A percentile compares a stretch with the other conserved stretches of the same genome.
Conservation (phyloP, 1,140 invertebrate species). For the Nilaparvata lugens region DNA sequence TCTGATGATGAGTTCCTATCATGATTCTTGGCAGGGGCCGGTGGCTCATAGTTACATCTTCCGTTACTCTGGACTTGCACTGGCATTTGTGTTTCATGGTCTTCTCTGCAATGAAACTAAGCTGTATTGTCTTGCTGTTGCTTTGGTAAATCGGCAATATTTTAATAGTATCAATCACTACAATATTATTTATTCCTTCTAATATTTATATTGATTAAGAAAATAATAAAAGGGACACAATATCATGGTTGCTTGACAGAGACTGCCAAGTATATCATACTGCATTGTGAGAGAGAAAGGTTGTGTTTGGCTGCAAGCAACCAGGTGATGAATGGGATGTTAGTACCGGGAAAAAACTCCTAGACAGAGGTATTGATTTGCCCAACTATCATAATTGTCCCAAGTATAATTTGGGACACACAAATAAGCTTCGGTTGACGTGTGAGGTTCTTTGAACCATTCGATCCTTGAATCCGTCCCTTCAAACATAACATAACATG, state of each 20-base stretch:
- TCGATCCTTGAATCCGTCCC: no score
- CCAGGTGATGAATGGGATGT: no score
- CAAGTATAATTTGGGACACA: no score
- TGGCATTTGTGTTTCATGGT: conserved; percentile 37
- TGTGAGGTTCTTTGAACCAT: no score
- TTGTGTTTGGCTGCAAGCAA: no score
- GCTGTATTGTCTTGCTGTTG: conserved; percentile 35
- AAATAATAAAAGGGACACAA: not conserved
- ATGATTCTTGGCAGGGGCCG: conserved; percentile 38
- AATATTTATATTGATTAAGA: not conserved
- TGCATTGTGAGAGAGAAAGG: not conserved
- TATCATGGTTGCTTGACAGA: not conserved
- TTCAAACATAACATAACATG: no score
- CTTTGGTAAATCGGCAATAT: conserved; percentile 25
- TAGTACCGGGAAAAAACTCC: no score
- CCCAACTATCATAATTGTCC: no score
- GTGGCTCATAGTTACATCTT: conserved; percentile 39
- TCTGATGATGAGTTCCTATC: conserved; percentile 35
- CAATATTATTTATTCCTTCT: not conserved
- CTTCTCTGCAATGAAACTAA: conserved; percentile 39
- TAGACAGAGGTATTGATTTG: not conserved
- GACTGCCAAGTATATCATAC: not conserved
- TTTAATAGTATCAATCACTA: no score
- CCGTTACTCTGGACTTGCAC: conserved; percentile 34
- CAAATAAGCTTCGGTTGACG: no score